Percentiles rank a stretch among this genome's conserved stretches.
phyloP scores from a whole-genome alignment of 2,113 vertebrate genomes.

The Oxygymnocypris stewartii region DNA sequence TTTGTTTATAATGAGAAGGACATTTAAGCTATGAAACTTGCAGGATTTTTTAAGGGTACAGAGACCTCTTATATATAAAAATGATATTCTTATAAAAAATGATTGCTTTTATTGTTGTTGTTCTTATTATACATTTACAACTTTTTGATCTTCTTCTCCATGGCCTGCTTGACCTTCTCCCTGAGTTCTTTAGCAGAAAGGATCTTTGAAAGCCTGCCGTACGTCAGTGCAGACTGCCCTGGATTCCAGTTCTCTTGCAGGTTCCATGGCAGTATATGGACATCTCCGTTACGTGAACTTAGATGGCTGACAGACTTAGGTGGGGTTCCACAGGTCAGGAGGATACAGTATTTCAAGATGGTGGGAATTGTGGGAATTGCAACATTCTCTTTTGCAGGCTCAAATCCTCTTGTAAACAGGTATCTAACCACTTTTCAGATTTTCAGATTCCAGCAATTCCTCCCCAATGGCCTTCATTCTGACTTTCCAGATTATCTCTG shows the following conservation, averaged over 20 bases:
- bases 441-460: conserved; percentile 78
- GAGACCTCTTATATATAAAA: too few species aligned
- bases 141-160: too few species aligned
- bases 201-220: conserved; percentile 82
- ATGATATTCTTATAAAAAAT: too few species aligned
- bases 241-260: conserved; percentile 65
- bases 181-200: conserved; percentile 81
- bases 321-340: conserved; percentile 82
- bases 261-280: conserved; percentile 86
- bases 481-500: conserved; percentile 10
- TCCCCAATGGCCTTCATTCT: conserved; percentile 59
- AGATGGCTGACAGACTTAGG: conserved; percentile 74
- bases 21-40: too few species aligned
- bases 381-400: conserved; percentile 68
- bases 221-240: conserved; percentile 76
- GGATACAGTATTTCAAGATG: conserved; percentile 79
- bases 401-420: conserved; percentile 76
- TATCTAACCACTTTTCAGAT: conserved; percentile 78
- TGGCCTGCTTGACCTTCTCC: conserved; percentile 74
- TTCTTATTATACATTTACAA: too few species aligned
- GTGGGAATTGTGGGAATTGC: conserved; percentile 68
- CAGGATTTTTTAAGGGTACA: too few species aligned
- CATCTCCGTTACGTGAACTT: conserved; percentile 63
- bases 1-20: too few species aligned
- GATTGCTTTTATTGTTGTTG: too few species aligned